A percentile compares a stretch with the other conserved stretches of the same genome.
phyloP scores from a whole-genome alignment of 1,140 invertebrate species.

The Megalopta genalis region DNA sequence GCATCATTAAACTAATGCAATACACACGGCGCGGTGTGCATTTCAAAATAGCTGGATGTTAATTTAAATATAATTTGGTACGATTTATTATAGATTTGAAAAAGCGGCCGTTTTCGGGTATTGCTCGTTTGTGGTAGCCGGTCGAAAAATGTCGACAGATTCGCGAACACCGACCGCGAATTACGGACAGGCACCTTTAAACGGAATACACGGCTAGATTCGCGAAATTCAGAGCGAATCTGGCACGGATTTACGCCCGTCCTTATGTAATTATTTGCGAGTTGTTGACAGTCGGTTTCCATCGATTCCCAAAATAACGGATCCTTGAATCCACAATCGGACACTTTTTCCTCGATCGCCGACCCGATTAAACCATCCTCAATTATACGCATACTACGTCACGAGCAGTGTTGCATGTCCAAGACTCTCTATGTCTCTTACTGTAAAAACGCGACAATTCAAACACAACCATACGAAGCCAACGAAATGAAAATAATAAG shows the following conservation, averaged over 20 bases:
- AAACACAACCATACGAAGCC: too few relatives aligned
- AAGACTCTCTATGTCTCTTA: too few relatives aligned
- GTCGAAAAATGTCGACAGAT: not conserved
- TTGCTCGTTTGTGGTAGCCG: not conserved
- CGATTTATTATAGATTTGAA: too few relatives aligned
- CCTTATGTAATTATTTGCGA: conserved; percentile 61
- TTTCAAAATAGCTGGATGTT: too few relatives aligned
- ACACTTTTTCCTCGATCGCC: conserved; percentile 49
- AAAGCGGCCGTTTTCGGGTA: too few relatives aligned
- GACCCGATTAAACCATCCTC: not conserved
- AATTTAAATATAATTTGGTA: too few relatives aligned
- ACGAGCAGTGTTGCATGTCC: too few relatives aligned
- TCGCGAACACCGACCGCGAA: not conserved
- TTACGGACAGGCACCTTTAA: not conserved
- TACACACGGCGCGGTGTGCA: too few relatives aligned
- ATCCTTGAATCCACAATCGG: conserved; percentile 55
- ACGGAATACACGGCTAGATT: conserved; percentile 25
- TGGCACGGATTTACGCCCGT: conserved; percentile 55
- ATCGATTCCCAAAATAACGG: conserved; percentile 66
- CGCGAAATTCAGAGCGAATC: conserved; percentile 41
- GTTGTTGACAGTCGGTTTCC: conserved; percentile 60
- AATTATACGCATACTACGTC: not conserved
- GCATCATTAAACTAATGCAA: too few relatives aligned
- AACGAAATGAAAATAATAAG: too few relatives aligned
- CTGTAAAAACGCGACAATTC: too few relatives aligned